Percentiles rank a stretch among this genome's conserved stretches.
Conservation (phyloP, 2,888 invertebrate species). For the Acheta domesticus region DNA sequence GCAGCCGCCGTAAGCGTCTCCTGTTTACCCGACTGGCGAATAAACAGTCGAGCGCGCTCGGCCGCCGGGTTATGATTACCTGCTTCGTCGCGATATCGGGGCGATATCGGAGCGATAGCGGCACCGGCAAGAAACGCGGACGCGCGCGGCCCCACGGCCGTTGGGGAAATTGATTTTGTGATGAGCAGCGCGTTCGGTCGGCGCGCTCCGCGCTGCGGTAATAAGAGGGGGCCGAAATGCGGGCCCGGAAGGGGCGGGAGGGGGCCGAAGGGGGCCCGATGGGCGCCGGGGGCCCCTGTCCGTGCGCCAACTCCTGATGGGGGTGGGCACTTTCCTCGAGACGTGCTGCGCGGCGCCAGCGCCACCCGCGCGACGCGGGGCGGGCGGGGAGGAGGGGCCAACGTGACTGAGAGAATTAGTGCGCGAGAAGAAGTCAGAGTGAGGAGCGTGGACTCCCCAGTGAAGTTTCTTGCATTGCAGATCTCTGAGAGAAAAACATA, state of each 20-base stretch:
- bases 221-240: not conserved
- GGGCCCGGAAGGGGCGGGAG: not conserved
- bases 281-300: conserved; percentile 6
- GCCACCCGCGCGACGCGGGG: not conserved
- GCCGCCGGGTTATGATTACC: not conserved
- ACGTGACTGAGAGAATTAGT: too few species aligned
- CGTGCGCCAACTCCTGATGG: not conserved
- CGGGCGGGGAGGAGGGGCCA: not conserved
- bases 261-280: not conserved
- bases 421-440: too few species aligned
- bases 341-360: not conserved
- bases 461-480: too few species aligned
- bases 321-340: not conserved
- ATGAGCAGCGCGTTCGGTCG: conserved; percentile 18
- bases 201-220: not conserved
- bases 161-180: conserved; percentile 23
- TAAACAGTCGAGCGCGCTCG: not conserved
- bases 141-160: not conserved
- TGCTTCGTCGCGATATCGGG: not conserved
- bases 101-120: not conserved
- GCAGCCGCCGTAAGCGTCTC: too few species aligned
- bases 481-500: too few species aligned
- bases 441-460: too few species aligned
- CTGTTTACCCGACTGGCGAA: too few species aligned
- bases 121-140: not conserved